A percentile compares a stretch with the other conserved stretches of the same genome.
phyloP scores from a whole-genome alignment of 2,113 vertebrate genomes.

The Camarhynchus parvulus region DNA sequence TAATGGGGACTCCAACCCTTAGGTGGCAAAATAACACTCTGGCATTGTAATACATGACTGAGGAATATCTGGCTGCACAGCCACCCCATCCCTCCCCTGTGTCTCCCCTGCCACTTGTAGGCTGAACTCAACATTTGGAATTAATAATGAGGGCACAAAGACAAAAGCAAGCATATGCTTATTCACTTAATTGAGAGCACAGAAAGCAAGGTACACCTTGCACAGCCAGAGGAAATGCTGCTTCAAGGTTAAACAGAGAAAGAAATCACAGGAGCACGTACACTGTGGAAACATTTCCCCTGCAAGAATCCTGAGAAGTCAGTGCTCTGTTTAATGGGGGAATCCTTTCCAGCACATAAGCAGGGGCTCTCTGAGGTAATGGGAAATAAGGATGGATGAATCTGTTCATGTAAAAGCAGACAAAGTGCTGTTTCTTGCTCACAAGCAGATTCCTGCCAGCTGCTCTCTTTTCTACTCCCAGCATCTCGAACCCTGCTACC shows the following conservation, averaged over 20 bases:
- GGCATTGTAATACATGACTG: neutral
- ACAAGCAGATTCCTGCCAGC: neutral
- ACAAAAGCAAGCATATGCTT: conserved; percentile 3
- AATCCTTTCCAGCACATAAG: conserved; percentile 29
- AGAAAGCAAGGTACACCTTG: neutral
- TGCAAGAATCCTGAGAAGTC: neutral
- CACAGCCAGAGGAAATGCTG: neutral
- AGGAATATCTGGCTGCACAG: neutral
- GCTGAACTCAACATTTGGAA: neutral
- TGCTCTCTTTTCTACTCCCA: neutral
- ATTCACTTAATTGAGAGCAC: neutral
- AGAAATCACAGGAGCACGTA: neutral
- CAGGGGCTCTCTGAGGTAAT: neutral
- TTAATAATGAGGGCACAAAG: neutral
- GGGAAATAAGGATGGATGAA: neutral
- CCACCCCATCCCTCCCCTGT: neutral
- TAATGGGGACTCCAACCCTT: neutral
- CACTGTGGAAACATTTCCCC: neutral
- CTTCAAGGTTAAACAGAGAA: conserved; percentile 25
- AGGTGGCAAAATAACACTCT: neutral
- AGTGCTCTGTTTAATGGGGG: neutral
- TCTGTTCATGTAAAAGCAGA: neutral
- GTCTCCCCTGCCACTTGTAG: neutral
- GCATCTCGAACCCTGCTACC: neutral
- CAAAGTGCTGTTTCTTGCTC: neutral